These are phyloP conservation scores for Xanthorhoe designata DNA, from an alignment of 2,888 invertebrate genomes.

Conservation along the genomic window DNA sequence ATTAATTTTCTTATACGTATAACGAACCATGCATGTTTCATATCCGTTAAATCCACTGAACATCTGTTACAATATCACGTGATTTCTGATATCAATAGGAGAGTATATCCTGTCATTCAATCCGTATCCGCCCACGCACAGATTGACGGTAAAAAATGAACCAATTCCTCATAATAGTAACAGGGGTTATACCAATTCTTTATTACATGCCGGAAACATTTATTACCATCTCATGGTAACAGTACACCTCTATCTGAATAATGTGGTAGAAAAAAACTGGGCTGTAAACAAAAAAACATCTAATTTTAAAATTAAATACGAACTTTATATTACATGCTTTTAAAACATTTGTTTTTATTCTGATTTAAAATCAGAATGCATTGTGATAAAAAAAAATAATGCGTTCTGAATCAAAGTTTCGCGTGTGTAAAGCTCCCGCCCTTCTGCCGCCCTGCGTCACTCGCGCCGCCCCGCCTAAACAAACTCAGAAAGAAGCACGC, in stretches of 20 bases:
- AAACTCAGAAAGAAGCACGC: conserved; percentile 60
- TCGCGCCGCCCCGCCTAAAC: conserved; percentile 72
- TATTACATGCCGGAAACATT: conserved; percentile 82
- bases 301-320: neutral
- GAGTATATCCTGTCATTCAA: conserved; percentile 83
- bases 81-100: conserved; percentile 74
- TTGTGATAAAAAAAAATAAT: conserved; percentile 47
- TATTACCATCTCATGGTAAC: conserved; percentile 69
- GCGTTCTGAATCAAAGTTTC: conserved; percentile 69
- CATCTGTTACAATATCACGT: conserved; percentile 76
- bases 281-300: conserved; percentile 19
- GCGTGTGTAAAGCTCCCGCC: conserved; percentile 74
- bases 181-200: conserved; percentile 73
- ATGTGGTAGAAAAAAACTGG: conserved; percentile 12
- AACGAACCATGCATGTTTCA: conserved; percentile 23
- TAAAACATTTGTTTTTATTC: conserved; percentile 13
- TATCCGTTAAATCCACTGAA: conserved; percentile 37
- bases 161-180: conserved; percentile 81
- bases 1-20: neutral
- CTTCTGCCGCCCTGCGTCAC: conserved; percentile 75
- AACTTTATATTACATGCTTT: neutral
- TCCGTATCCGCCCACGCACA: conserved; percentile 80
- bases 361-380: conserved; percentile 34
- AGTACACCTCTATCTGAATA: conserved; percentile 53
- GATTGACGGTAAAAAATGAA: conserved; percentile 80